These are phyloP conservation scores for Ptilodon capucinus DNA, from an alignment of 2,888 invertebrate genomes.

Conservation along the genomic window DNA sequence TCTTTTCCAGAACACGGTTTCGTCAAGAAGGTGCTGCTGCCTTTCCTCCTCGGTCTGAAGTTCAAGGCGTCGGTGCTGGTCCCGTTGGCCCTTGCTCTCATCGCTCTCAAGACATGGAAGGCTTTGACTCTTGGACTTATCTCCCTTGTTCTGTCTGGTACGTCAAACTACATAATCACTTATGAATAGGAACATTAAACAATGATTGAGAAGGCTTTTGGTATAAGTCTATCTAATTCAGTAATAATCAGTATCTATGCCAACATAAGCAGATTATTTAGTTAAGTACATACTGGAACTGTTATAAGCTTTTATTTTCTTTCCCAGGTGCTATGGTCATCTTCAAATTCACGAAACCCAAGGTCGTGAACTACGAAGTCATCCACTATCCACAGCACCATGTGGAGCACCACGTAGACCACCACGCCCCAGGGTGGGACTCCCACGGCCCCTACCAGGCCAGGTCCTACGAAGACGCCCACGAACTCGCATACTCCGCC, in stretches of 20 bases:
- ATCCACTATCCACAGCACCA: slow-evolving; percentile 90
- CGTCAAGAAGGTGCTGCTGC: slow-evolving; percentile 92
- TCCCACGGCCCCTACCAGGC: slow-evolving; percentile 85
- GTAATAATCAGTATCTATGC: too few species aligned
- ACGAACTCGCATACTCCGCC: slow-evolving; percentile 83
- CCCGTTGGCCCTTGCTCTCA: slow-evolving; percentile 90
- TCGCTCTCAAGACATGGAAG: slow-evolving; percentile 95
- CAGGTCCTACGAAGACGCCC: slow-evolving; percentile 80
- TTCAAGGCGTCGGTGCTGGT: slow-evolving; percentile 93
- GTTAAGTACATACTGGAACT: too few species aligned
- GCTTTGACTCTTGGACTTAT: slow-evolving; percentile 92
- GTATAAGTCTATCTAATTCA: too few species aligned
- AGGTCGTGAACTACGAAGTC: slow-evolving; percentile 93
- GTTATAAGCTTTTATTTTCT: slow-evolving; percentile 5
- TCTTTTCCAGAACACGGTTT: slow-evolving; percentile 88
- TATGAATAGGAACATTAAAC: neutral
- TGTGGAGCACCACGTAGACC: slow-evolving; percentile 87
- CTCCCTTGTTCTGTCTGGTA: slow-evolving; percentile 91
- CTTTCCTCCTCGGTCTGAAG: slow-evolving; percentile 92
- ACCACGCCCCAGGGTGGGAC: slow-evolving; percentile 79
- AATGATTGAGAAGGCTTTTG: too few species aligned
- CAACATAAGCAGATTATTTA: too few species aligned
- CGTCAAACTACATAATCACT: slow-evolving; percentile 5
- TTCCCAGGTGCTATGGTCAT: slow-evolving; percentile 87
- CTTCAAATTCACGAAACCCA: slow-evolving; percentile 94